A percentile compares a stretch with the other conserved stretches of the same genome.
phyloP scores from a whole-genome alignment of 1,140 invertebrate genomes.

The Stegodyphus mimosarum region DNA sequence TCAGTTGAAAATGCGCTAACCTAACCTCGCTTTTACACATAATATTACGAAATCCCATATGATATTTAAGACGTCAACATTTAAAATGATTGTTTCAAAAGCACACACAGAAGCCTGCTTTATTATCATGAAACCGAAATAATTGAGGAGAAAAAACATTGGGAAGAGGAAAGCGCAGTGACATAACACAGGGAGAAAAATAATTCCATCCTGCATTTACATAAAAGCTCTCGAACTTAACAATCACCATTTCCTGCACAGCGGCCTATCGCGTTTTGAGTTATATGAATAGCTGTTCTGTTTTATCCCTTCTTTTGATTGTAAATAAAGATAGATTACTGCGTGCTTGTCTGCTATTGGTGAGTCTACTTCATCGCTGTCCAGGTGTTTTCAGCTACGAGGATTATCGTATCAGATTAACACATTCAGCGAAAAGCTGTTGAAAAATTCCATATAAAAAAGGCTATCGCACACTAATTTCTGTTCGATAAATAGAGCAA shows the following conservation, averaged over 20 bases:
- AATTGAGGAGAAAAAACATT: no score
- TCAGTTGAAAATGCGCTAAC: no score
- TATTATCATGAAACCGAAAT: no score
- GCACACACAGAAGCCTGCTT: no score
- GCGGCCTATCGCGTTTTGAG: constrained; percentile 3
- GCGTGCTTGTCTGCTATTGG: constrained; percentile 14
- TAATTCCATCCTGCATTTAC: no score
- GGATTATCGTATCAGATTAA: constrained; percentile 7
- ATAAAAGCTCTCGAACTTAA: not conserved
- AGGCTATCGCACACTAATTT: constrained; percentile 11
- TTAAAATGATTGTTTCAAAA: no score
- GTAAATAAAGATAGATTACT: constrained; percentile 47
- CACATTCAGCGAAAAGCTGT: constrained; percentile 24
- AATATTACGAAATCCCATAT: no score
- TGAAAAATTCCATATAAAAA: constrained; percentile 6
- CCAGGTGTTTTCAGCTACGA: constrained; percentile 29
- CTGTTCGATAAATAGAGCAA: not conserved
- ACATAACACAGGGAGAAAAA: no score
- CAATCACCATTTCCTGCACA: not conserved
- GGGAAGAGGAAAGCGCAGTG: no score
- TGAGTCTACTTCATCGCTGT: not conserved
- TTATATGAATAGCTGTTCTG: constrained; percentile 42
- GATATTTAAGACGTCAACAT: no score
- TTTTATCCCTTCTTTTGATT: constrained; percentile 33
- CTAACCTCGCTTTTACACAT: no score